Base-by-base conservation (phyloP, 2,888 invertebrate species). In the Drosophila ochracea region DNA sequence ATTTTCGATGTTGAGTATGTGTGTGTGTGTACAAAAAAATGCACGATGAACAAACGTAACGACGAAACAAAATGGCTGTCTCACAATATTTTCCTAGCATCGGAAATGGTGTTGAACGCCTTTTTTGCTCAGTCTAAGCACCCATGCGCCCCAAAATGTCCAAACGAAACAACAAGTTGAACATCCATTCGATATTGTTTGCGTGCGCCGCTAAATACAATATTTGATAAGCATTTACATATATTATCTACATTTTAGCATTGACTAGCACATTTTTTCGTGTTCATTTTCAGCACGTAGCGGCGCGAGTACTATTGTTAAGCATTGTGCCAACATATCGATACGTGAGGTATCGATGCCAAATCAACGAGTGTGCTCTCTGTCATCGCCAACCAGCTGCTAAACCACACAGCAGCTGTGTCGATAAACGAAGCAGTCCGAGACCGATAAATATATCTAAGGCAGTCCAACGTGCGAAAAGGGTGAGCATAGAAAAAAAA, bases 31-130 rank as follows among this genome's bases (percentile, higher is more conserved):
- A 79, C 62, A 64, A 82, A 73, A 82, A 73, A 47, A 79, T 78
- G 72, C 73, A 73, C 67, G 70, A 74, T 75, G 75, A 69, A 73
- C 68, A 67, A 79, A 78, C 76, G 76, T 72, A 78, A 81, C 80
- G 82, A 80, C 76, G 83, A 91, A 92, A 91, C 92, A 91, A 91
- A 91, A 91, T 91, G 91, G 91, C 91, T 89, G 90, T 86, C 86
- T 73, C 77, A 80, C 77, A 80, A 72, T 77, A 74, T 77, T 65
- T 76, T 70, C 53, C 41, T 73, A 62, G 68, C 63, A 76, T 79
- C 47, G 39, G 50, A 62, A 62, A 66, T 59, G 30, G 52, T 68
- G 39, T 55, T 69, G 58, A 39, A 57, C 47, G 52, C 39, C 28
- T 58, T 77, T 25, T 78, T 54, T 4, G 37, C 30, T 64, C 31